Percentiles rank a stretch among this genome's conserved stretches.
These are phyloP conservation scores for Dryococelus australis DNA, from an alignment of 2,888 invertebrate species.

Conservation along the genomic window DNA sequence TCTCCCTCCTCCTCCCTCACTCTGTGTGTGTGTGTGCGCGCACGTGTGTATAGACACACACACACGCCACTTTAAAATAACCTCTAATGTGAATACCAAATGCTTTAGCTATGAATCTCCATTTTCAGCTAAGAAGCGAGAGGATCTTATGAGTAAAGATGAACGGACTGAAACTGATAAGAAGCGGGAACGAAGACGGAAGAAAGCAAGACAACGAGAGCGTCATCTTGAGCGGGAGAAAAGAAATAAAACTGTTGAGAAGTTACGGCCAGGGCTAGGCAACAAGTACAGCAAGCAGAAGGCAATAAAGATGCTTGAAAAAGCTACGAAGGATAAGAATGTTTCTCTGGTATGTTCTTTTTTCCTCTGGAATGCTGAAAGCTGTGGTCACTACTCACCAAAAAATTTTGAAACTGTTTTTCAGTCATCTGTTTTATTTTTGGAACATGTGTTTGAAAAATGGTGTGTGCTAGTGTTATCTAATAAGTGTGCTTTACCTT, in stretches of 20 bases:
- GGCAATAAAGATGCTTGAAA: slow-evolving; percentile 67
- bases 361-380: no score
- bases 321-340: slow-evolving; percentile 71
- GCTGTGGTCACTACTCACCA: no score
- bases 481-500: not conserved
- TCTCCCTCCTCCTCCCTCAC: no score
- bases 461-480: no score
- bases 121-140: slow-evolving; percentile 57
- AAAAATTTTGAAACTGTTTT: no score
- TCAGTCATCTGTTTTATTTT: no score
- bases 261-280: slow-evolving; percentile 62
- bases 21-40: no score
- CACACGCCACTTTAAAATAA: no score
- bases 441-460: no score
- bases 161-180: slow-evolving; percentile 88
- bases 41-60: no score
- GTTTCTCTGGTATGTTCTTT: slow-evolving; percentile 61
- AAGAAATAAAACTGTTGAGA: slow-evolving; percentile 60
- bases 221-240: slow-evolving; percentile 60
- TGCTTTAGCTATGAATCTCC: not conserved
- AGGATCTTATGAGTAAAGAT: slow-evolving; percentile 71
- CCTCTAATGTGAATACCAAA: no score
- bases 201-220: slow-evolving; percentile 78
- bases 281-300: slow-evolving; percentile 66
- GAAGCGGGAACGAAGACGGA: slow-evolving; percentile 85